phyloP scores from a whole-genome alignment of 1,140 invertebrate species.

The Drosophila sulfurigaster region DNA sequence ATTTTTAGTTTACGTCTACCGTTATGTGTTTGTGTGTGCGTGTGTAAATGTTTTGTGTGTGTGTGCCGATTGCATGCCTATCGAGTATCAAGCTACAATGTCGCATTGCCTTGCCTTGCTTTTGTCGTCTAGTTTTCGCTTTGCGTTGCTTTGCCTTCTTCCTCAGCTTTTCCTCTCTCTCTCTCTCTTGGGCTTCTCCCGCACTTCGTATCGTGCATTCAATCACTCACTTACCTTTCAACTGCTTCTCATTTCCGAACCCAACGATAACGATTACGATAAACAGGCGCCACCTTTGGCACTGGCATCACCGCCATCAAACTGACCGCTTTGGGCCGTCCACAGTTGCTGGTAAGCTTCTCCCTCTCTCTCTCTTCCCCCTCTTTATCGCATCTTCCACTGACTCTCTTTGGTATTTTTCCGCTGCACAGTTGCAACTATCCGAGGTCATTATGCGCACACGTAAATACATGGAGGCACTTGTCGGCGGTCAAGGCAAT shows the following conservation, averaged over 20 bases:
- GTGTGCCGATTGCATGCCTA: constrained; percentile 38
- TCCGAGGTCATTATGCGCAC: constrained; percentile 98
- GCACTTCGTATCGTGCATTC: constrained; percentile 16
- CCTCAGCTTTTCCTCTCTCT: constrained; percentile 12
- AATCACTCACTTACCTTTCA: constrained; percentile 69
- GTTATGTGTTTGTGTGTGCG: constrained; percentile 2
- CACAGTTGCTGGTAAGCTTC: constrained; percentile 94
- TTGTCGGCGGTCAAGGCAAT: constrained; percentile 92
- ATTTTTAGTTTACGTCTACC: neutral
- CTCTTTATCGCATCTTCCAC: neutral
- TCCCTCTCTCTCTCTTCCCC: too few species aligned
- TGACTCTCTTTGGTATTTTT: neutral
- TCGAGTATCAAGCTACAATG: constrained; percentile 7
- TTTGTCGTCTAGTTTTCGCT: constrained; percentile 1
- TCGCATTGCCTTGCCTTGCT: constrained; percentile 10
- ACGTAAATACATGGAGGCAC: constrained; percentile 95
- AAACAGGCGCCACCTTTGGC: constrained; percentile 94
- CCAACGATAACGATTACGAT: constrained; percentile 15
- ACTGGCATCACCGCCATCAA: constrained; percentile 99
- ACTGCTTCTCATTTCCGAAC: constrained; percentile 62
- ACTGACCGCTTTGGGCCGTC: constrained; percentile 98
- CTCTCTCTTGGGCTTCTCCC: neutral
- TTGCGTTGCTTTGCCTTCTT: constrained; percentile 24
- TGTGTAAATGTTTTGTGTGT: constrained; percentile 3
- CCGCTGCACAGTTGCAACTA: constrained; percentile 94